Conservation (phyloP, 2,888 invertebrate species). For the Anagyrus pseudococci region DNA sequence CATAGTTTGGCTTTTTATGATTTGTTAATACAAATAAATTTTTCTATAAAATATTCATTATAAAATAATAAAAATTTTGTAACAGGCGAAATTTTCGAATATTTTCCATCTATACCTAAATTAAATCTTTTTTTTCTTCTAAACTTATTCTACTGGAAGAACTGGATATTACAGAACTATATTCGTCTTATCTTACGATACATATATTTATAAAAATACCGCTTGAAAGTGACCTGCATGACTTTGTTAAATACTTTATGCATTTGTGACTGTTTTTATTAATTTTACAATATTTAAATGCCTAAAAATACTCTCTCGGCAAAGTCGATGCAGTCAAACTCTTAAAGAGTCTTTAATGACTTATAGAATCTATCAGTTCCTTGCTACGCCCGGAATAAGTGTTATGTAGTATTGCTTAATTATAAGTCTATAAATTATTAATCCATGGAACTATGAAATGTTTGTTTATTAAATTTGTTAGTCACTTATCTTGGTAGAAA, state of each 20-base stretch:
- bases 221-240: conserved; percentile 17
- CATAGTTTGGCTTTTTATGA: conserved; percentile 28
- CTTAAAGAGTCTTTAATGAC: conserved; percentile 30
- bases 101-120: conserved; percentile 28
- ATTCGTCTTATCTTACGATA: conserved; percentile 17
- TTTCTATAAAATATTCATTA: conserved; percentile 33
- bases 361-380: conserved; percentile 48
- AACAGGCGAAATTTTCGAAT: conserved; percentile 27
- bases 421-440: conserved; percentile 36
- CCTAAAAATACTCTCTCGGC: conserved; percentile 31
- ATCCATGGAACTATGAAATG: conserved; percentile 28
- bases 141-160: conserved; percentile 38
- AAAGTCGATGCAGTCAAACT: conserved; percentile 32
- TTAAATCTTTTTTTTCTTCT: conserved; percentile 31
- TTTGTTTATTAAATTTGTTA: conserved; percentile 26
- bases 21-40: conserved; percentile 32
- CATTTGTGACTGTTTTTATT: conserved; percentile 26
- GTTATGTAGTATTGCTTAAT: conserved; percentile 34
- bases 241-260: conserved; percentile 28
- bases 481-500: conserved; percentile 20
- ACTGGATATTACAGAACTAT: conserved; percentile 31
- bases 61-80: conserved; percentile 37
- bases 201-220: conserved; percentile 20
- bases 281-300: conserved; percentile 34
- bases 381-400: conserved; percentile 45